Evolutionary conservation across 2,888 invertebrate species (phyloP).

Genomic region (Eupelmus urozonus): DNA sequence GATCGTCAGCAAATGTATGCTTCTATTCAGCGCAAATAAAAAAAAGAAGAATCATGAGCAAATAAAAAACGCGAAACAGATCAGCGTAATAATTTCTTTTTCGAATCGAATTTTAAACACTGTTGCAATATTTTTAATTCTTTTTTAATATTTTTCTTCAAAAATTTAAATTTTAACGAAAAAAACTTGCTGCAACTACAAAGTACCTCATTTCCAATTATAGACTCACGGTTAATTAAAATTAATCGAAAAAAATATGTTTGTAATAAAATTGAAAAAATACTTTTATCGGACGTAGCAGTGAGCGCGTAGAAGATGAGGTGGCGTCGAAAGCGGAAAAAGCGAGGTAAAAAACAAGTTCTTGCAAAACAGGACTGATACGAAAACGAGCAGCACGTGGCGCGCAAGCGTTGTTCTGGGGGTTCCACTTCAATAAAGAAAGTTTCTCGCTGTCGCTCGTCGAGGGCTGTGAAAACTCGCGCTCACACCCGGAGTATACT

Average conservation of each 20-base stretch:
- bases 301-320: not conserved
- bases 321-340: not conserved
- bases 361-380: slow-evolving; percentile 35
- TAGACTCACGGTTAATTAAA: too few species aligned
- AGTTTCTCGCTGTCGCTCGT: slow-evolving; percentile 10
- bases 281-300: too few species aligned
- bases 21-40: not conserved
- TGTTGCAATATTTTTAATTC: too few species aligned
- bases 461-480: not conserved
- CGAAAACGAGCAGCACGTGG: slow-evolving; percentile 29
- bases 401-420: not conserved
- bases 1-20: not conserved
- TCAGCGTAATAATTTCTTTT: too few species aligned
- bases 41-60: not conserved
- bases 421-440: slow-evolving; percentile 35
- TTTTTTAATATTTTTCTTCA: too few species aligned
- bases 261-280: too few species aligned
- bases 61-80: too few species aligned
- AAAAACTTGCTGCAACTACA: too few species aligned
- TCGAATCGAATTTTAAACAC: too few species aligned
- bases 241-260: too few species aligned
- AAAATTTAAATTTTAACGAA: too few species aligned
- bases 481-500: not conserved
- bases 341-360: not conserved
- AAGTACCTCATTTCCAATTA: too few species aligned